phyloP scores from a whole-genome alignment of 2,113 vertebrate genomes.

The Thermophis baileyi region DNA sequence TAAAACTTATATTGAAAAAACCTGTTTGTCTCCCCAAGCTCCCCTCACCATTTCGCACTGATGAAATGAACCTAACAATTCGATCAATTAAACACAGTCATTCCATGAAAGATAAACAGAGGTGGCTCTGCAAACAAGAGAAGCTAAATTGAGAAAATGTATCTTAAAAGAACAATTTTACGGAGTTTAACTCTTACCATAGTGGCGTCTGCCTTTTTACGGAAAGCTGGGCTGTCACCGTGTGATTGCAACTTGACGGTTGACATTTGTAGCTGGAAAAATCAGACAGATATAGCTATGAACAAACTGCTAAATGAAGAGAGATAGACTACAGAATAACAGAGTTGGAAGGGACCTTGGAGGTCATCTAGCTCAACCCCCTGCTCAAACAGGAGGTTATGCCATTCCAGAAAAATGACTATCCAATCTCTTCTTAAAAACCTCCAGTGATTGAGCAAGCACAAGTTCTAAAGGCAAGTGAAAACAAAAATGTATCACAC shows the following conservation, averaged over 20 bases:
- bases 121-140: not conserved
- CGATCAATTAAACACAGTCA: not conserved
- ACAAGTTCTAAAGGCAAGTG: too few relatives aligned
- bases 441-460: not conserved
- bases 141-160: not conserved
- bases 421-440: not conserved
- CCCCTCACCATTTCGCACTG: not conserved
- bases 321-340: not conserved
- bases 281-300: not conserved
- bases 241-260: conserved; percentile 43
- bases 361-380: not conserved
- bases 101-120: not conserved
- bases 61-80: not conserved
- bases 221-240: conserved; percentile 52
- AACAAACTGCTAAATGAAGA: not conserved
- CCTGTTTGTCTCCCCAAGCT: not conserved
- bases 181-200: conserved; percentile 54
- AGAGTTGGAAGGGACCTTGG: not conserved
- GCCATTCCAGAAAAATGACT: not conserved
- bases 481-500: not conserved
- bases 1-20: not conserved
- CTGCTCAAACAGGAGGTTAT: not conserved
- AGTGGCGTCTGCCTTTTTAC: conserved; percentile 51
- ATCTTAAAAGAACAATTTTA: not conserved
- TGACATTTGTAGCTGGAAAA: conserved; percentile 72